Percentiles rank a stretch among this genome's conserved stretches.
Evolutionary conservation across 92 coral and sea anemone species (phyloP).

Genomic region (Blastomussa wellsi): DNA sequence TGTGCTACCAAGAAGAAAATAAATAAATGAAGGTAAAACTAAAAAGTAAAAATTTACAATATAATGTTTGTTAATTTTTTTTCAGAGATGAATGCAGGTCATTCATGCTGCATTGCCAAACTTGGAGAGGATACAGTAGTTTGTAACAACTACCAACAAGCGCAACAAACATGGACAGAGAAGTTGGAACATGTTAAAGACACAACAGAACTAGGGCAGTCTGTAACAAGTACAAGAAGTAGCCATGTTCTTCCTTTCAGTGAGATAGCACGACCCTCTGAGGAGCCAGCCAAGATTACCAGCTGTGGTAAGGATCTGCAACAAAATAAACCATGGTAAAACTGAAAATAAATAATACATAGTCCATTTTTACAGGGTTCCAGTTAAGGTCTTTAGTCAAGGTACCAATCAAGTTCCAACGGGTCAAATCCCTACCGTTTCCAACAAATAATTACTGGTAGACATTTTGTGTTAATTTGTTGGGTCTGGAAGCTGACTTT

Average conservation of each 20-base stretch:
- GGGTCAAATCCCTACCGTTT: too few relatives aligned
- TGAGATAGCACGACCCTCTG: neutral
- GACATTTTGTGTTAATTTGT: too few relatives aligned
- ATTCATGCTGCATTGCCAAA: neutral
- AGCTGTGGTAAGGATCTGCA: slow-evolving; percentile 40
- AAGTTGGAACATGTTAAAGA: neutral
- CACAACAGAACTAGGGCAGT: neutral
- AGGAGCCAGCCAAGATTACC: slow-evolving; percentile 37
- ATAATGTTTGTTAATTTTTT: too few relatives aligned
- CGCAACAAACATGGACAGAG: slow-evolving; percentile 11
- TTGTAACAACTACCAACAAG: slow-evolving; percentile 3
- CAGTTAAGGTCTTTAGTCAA: too few relatives aligned
- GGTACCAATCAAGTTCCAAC: too few relatives aligned
- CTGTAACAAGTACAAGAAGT: neutral
- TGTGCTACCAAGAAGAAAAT: too few relatives aligned
- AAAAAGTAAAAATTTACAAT: too few relatives aligned
- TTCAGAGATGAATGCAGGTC: slow-evolving; percentile 8
- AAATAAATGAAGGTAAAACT: too few relatives aligned
- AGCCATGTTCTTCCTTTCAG: neutral
- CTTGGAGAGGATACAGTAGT: neutral
- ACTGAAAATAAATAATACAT: too few relatives aligned
- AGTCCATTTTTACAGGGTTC: too few relatives aligned
- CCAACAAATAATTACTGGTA: too few relatives aligned
- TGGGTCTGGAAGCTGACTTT: too few relatives aligned
- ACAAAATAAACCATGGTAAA: neutral